Percentiles rank a stretch among this genome's conserved stretches.
phyloP scores from a whole-genome alignment of 2,797 vertebrate species.

The Morelia viridis region DNA sequence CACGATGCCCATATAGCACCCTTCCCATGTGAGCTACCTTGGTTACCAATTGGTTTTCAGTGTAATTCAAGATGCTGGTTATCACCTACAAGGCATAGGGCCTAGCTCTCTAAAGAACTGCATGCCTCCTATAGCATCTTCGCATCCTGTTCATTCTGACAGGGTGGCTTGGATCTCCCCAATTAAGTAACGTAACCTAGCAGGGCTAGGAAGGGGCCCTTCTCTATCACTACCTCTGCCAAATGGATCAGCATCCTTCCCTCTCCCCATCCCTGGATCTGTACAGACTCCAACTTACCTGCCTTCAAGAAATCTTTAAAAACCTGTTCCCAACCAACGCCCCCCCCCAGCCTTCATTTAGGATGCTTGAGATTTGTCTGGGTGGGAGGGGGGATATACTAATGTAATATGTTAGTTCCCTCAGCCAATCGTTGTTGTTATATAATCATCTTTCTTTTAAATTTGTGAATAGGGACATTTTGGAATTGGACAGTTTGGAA shows the following conservation, averaged over 20 bases:
- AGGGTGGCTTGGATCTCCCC: background rate
- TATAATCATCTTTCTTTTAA: background rate
- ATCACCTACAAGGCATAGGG: background rate
- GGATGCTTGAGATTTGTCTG: background rate
- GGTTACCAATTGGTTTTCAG: background rate
- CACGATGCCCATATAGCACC: background rate
- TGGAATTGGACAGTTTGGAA: background rate
- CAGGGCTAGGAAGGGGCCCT: background rate
- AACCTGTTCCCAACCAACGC: background rate
- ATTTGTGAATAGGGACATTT: background rate
- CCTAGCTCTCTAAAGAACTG: background rate
- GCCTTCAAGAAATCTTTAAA: background rate
- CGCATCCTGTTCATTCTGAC: background rate
- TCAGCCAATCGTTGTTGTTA: background rate
- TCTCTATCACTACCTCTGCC: background rate
- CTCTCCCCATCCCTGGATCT: no score
- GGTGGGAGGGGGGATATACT: background rate
- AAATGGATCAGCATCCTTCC: no score
- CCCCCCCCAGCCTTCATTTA: background rate
- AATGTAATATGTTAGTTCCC: background rate
- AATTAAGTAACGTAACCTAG: background rate
- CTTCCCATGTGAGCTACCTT: background rate
- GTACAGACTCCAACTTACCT: no score
- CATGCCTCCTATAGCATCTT: background rate
- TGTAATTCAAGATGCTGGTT: background rate